Evolutionary conservation across 2,797 vertebrate genomes (phyloP), one percentile per base, ranked within the genome.

Genomic region (Megaceryle alcyon): DNA sequence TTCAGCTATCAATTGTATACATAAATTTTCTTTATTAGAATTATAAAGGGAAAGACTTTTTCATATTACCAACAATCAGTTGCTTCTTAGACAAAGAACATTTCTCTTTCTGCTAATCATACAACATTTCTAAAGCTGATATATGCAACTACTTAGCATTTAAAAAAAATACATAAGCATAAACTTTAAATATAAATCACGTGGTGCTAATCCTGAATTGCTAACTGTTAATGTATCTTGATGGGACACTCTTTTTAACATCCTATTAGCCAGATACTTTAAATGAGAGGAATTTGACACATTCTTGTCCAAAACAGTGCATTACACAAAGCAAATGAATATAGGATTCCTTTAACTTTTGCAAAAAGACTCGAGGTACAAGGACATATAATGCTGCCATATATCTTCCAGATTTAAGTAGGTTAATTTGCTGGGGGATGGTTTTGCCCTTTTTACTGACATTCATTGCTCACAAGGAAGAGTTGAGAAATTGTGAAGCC

Each of bases 21-120:
- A 39, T 49, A 61, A 37, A 15, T 81, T 90, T 82, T 83, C 82
- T 83, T 88, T 79, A 86, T 86, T 92, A 89, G 60, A 88, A 96
- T 94, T 93, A 90, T n/a, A 93, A 93, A 92, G 26, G 6, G 43
- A 65, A 90, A 84, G 26, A 35, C n/a, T 59, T 93, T 88, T 88
- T 80, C 77, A 37, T 81, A 78, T 90, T 86, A 60, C 13, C 25
- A 88, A 72, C 54, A 76, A 80, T 68, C 33, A 77, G 35, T 64
- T 81, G 10, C 72, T 94, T 64, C 86, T 49, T 29, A 54, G 79
- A 93, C 43, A 94, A 96, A 96, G 69, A 80, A 18, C 56, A 84
- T 85, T 81, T 79, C 48, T 92, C 76, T 94, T 82, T 60, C 92
- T 88, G 44, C 16, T 72, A 76, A 86, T 72, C 68, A 68, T 15